These are phyloP conservation scores for Daktulosphaira vitifoliae DNA, from an alignment of 1,140 invertebrate species.

Conservation along the genomic window DNA sequence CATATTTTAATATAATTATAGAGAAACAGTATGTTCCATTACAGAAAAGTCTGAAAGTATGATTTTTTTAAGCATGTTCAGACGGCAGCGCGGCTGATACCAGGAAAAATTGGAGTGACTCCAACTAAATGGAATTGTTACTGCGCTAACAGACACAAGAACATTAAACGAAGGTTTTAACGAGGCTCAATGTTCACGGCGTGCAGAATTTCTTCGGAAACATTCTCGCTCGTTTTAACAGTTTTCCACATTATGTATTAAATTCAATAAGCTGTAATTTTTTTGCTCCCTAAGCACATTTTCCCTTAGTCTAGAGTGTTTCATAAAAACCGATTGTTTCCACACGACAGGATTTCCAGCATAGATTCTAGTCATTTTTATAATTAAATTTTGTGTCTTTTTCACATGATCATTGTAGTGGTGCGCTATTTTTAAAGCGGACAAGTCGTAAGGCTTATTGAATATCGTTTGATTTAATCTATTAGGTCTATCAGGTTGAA, in stretches of 20 bases:
- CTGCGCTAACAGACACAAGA: conserved; percentile 17
- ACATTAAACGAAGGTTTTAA: conserved; percentile 27
- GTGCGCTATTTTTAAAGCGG: too few species aligned
- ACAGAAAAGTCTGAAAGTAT: too few species aligned
- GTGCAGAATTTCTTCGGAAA: conserved; percentile 10
- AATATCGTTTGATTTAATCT: too few species aligned
- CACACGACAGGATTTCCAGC: background rate
- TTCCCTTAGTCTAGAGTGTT: background rate
- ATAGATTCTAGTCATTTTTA: background rate
- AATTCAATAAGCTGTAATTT: conserved; percentile 22
- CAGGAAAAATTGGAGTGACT: conserved; percentile 2
- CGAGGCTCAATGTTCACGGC: background rate
- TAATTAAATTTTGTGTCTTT: background rate
- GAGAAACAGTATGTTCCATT: too few species aligned
- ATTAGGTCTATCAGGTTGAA: too few species aligned
- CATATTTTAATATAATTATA: too few species aligned
- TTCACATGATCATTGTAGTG: too few species aligned
- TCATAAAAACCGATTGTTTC: conserved; percentile 28
- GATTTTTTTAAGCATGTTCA: too few species aligned
- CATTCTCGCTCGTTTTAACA: conserved; percentile 21
- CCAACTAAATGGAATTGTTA: conserved; percentile 7
- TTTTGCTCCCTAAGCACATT: background rate
- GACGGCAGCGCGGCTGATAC: too few species aligned
- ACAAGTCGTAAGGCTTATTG: too few species aligned
- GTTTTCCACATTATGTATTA: conserved; percentile 6